These are phyloP conservation scores for Arbacia lixula DNA, from an alignment of 53 echinoderm and acorn worm genomes.

Conservation along the genomic window DNA sequence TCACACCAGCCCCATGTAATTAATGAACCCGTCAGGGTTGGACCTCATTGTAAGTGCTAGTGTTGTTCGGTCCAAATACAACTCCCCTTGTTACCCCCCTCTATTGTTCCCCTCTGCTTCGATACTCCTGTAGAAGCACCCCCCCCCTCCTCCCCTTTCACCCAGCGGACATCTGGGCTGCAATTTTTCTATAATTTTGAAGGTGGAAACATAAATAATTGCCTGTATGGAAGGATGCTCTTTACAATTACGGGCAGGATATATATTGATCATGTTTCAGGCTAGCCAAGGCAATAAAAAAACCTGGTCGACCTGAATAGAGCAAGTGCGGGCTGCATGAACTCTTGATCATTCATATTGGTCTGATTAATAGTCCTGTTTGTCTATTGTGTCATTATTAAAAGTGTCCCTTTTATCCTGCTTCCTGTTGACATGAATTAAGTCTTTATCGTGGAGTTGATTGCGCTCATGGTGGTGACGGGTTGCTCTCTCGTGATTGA, in stretches of 20 bases:
- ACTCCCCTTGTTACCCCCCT: neutral
- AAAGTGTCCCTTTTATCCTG: conserved; percentile 17
- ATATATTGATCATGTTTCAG: conserved; percentile 24
- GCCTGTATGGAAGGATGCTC: conserved; percentile 18
- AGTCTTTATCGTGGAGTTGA: too few species aligned
- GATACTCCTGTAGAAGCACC: neutral
- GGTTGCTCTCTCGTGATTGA: too few species aligned
- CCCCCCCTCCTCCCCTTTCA: conserved; percentile 24
- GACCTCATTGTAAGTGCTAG: conserved; percentile 26
- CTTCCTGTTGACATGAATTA: conserved; percentile 39
- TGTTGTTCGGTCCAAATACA: neutral
- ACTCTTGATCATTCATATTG: neutral
- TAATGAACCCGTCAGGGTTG: conserved; percentile 26
- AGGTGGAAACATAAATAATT: conserved; percentile 13
- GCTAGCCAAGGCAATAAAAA: neutral
- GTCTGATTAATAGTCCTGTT: conserved; percentile 34
- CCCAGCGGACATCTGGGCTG: conserved; percentile 20
- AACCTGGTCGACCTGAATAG: conserved; percentile 6
- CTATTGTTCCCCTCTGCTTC: conserved; percentile 9
- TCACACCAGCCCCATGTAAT: conserved; percentile 26
- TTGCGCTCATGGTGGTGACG: too few species aligned
- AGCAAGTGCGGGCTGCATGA: neutral
- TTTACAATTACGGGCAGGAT: conserved; percentile 24
- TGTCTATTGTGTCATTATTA: conserved; percentile 40
- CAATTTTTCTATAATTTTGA: conserved; percentile 8